Base-by-base conservation (phyloP, 2,888 invertebrate genomes). In the Philhelius pedissequus region DNA sequence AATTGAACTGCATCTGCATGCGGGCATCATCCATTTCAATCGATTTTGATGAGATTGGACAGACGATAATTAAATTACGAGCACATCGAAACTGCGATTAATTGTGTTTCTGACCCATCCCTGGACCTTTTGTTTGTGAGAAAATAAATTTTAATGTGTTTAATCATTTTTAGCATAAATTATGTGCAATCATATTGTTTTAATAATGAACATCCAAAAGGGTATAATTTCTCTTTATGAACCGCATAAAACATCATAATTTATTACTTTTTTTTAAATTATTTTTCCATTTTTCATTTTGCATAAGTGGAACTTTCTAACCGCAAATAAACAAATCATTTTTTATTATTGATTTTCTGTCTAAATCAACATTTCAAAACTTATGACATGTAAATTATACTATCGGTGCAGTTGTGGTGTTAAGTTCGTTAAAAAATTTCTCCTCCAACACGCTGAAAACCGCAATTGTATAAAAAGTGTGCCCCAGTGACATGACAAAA, bases 251-350 rank as follows among this genome's bases (percentile, higher is more conserved):
- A 27, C 43, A 45, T 25, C 25, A 3, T 13, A 13, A 56, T 15
- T 56, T 22, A 22, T 52, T 30, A 13, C 8, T 6, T 20, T 18
- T 54, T 1, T 18, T 25, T 30, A n/a, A n/a, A n/a, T n/a, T n/a
- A n/a, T 32, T 20, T 13, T 20, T 22, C 1, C 8, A n/a, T n/a
- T n/a, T n/a, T n/a, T n/a, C n/a, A n/a, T n/a, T 80, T 66, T 60
- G 66, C 71, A 71, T 76, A 68, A 66, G 69, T 78, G 27, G 40
- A 69, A 78, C 83, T 83, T 83, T 83, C 83, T 78, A 83, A 78
- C 83, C 78, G 58, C 78, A 78, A 64, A 68, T 62, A 68, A 68
- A 74, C 69, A 52, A 70, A 83, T 58, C 43, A 54, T 70, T 35
- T n/a, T 35, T 20, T 35, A 27, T 58, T 64, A 73, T 68, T 50